Evolutionary conservation across 2,797 vertebrate species (phyloP), one percentile per base, ranked within the genome.

Genomic region (Enteromius argenteus): DNA sequence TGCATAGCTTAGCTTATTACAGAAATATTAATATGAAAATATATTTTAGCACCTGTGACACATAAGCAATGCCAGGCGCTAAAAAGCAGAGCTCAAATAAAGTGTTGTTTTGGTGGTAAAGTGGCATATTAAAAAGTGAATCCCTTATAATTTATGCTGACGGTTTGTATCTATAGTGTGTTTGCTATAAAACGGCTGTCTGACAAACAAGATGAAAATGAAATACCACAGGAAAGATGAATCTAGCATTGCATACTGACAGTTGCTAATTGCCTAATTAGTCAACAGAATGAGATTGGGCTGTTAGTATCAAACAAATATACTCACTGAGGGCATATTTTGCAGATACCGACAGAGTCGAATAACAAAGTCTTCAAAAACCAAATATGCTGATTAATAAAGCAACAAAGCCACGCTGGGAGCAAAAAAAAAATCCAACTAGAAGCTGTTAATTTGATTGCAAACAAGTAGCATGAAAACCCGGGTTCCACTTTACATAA

Each of bases 201-300:
- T 62, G 15, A 39, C n/a, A 80, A 77, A 72, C 56, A 77, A 81
- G 39, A 80, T 11, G 76, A 66, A 81, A 71, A 53, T 37, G 17
- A 58, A 78, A 21, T 53, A 37, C 11, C 37, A 62, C 23, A 49
- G n/a, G 32, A 80, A 69, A 66, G 75, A 84, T 66, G 27, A 77
- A 56, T 72, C 37, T 17, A 19, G 53, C 39, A 3, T 80, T 71
- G 69, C 64, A 83, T 49, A 56, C 66, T 78, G 56, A 46, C 67
- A 69, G 66, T 46, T 49, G 66, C 88, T 86, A 87, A 90, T 89
- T 91, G 90, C 74, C 46, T 79, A 51, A 88, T 87, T 88, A 86
- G 85, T 85, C 84, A 49, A 86, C 78, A 30, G 77, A 84, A 85
- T 67, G 30, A 46, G 80, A 90, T 88, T 79, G 73, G 74, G 83